phyloP scores from a whole-genome alignment of 2,888 invertebrate species.

The Philereme vetulata region DNA sequence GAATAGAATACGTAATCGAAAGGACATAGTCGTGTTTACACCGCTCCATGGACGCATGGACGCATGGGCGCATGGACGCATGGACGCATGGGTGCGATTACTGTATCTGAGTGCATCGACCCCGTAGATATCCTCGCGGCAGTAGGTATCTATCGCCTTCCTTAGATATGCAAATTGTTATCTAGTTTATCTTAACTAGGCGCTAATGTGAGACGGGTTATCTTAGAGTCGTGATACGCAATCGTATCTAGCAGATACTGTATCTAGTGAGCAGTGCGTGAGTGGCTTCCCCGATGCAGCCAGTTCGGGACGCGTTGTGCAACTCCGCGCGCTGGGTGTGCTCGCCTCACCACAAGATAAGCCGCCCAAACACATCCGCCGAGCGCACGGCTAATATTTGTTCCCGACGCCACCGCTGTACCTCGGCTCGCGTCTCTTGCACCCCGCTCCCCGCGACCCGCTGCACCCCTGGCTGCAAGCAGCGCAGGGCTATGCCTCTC shows the following conservation, averaged over 20 bases:
- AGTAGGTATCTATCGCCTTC: slow-evolving; percentile 69
- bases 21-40: slow-evolving; percentile 6
- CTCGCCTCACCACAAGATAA: slow-evolving; percentile 66
- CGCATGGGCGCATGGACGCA: too few species aligned
- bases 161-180: slow-evolving; percentile 80
- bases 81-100: slow-evolving; percentile 26
- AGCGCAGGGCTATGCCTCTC: slow-evolving; percentile 27
- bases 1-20: slow-evolving; percentile 12
- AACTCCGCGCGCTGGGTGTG: slow-evolving; percentile 49
- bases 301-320: slow-evolving; percentile 9
- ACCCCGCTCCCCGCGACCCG: slow-evolving; percentile 24
- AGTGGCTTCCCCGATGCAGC: slow-evolving; percentile 33
- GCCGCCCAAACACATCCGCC: slow-evolving; percentile 60
- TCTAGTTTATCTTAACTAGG: slow-evolving; percentile 81
- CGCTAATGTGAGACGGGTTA: slow-evolving; percentile 76
- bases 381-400: slow-evolving; percentile 68
- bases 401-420: slow-evolving; percentile 48
- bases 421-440: slow-evolving; percentile 18
- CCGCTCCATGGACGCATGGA: slow-evolving; percentile 21
- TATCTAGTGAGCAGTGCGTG: slow-evolving; percentile 61
- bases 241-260: slow-evolving; percentile 75
- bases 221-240: slow-evolving; percentile 71
- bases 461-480: slow-evolving; percentile 22
- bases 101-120: slow-evolving; percentile 59
- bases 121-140: slow-evolving; percentile 58